Evolutionary conservation across 2,113 vertebrate species (phyloP), one percentile per base, ranked within the genome.

Genomic region (Istiophorus platypterus): DNA sequence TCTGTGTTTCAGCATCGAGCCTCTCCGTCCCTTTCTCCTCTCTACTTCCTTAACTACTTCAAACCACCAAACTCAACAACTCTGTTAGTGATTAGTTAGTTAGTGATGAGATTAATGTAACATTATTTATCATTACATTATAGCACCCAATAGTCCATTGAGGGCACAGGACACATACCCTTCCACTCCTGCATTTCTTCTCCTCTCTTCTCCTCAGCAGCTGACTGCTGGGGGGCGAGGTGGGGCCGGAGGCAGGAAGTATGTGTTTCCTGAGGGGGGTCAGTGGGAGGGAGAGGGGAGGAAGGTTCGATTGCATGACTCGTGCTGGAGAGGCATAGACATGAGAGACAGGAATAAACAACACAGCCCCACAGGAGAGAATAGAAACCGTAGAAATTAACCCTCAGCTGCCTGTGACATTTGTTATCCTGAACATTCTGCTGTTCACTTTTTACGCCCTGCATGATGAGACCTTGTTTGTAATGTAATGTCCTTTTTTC

Each of bases 331-430:
- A 88, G 78, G 65, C 84, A 45, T 54, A 82, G 85, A 91, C 88
- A 89, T 63, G 72, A 87, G 90, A 91, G 79, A 89, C 90, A 90
- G 92, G 92, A 94, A 94, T 94, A 95, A 95, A 95, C 95, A 94
- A 92, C 76, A 24, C 49, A 85, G 91, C 84, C 75, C 79, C 89
- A 87, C 75, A 84, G 84, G 81, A 90, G 91, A 54, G 71, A 67
- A 56, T 11, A 39, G 45, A 89, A 72, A 72, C 73, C 18, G 70
- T n/a, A 59, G 61, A 24, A 49, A 66, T 90, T 81, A 92, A 90
- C 90, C 73, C 88, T 78, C 24, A 27, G 59, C 51, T 89, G 84
- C 18, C 82, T 7, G 2, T 13, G 2, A 69, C 31, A 20, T 49
- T 54, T 59, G 17, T 41, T 22, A 12, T 17, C 47, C 71, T 8